Evolutionary conservation across 2,888 invertebrate species (phyloP), one percentile per base, ranked within the genome.

Genomic region (Mimachlamys varia): DNA sequence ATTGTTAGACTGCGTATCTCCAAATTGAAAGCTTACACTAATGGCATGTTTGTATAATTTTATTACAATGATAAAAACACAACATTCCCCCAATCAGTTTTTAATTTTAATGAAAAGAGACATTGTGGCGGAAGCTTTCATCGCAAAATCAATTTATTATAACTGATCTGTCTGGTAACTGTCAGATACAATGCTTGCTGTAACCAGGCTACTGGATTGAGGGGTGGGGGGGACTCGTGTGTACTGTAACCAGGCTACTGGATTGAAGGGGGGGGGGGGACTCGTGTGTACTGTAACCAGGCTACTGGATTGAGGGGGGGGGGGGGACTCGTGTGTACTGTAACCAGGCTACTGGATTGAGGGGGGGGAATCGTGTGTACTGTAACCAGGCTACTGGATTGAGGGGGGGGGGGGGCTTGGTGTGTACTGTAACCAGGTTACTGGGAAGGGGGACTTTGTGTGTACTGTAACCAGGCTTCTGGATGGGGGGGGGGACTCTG

Each of bases 81-180:
- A 76, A 76, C 76, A 33, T 33, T 15, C 33, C 12, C 76, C 22
- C 76, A 76, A 76, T 76, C 76, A 76, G 33, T 76, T 76, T 76
- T 76, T 76, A 76, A 76, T 76, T 76, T 76, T 76, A 76, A 76
- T 76, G 76, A 76, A 76, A 76, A 33, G 13, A 76, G 76, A 76
- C 76, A 33, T 15, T 15, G 12, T 33, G 76, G 33, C 76, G 76
- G 76, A 76, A 76, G 76, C 27, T 76, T 76, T 76, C 76, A 76
- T 76, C 22, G 33, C 76, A 76, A 76, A 76, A 76, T 76, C 76
- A 76, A 76, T 76, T 76, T 22, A 33, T 76, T 33, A 22, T 76
- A 76, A 76, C 76, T 12, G 76, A 76, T 76, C 76, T 33, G 76
- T 76, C 76, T 76, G 76, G 76, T 76, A 33, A 27, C 33, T 76